Base-by-base conservation (phyloP, 2,888 invertebrate genomes). In the Morinoia aosen region DNA sequence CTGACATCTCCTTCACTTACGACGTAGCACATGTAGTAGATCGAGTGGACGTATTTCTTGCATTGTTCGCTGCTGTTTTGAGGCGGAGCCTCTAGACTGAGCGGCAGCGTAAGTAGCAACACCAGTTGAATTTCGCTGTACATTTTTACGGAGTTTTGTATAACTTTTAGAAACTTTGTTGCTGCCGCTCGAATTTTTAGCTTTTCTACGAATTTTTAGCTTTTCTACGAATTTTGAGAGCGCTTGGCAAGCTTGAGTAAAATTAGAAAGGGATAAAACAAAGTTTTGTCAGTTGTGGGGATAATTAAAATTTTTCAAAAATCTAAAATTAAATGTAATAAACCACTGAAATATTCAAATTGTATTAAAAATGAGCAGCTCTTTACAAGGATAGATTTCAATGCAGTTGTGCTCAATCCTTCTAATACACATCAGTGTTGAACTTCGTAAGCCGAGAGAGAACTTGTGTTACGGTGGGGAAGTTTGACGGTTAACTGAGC, bases 31-130 rank as follows among this genome's bases (percentile, higher is more conserved):
- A 93, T 19, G 93, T 48, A 57, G 57, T 57, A 57, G 56, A 93
- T 57, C 57, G 93, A 48, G n/a, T 57, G 93, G 11, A 93, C 93
- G 93, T 93, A 93, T 57, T 57, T 93, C 57, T 93, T 93, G 58
- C 93, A 93, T 8, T 93, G 93, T 16, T n/a, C 57, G 56, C 33
- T 93, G 12, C 33, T 90, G 40, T 90, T 90, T 48, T 90, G 90
- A 11, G 90, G 14, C 7, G 90, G 90, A 14, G 39, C 57, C 16
- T 2, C 56, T 33, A 57, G 40, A 14, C 48, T 39, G 90, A 90
- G 40, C 14, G 39, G 14, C 33, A 90, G 90, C 39, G 39, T 5
- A 90, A 90, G 48, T 39, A 90, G 14, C 90, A 90, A 14, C 90
- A 10, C 14, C 14, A 40, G 40, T 76, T 76, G 25, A 10, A 33